phyloP scores from a whole-genome alignment of 1,140 invertebrate genomes.

The Drosophila baimaii region DNA sequence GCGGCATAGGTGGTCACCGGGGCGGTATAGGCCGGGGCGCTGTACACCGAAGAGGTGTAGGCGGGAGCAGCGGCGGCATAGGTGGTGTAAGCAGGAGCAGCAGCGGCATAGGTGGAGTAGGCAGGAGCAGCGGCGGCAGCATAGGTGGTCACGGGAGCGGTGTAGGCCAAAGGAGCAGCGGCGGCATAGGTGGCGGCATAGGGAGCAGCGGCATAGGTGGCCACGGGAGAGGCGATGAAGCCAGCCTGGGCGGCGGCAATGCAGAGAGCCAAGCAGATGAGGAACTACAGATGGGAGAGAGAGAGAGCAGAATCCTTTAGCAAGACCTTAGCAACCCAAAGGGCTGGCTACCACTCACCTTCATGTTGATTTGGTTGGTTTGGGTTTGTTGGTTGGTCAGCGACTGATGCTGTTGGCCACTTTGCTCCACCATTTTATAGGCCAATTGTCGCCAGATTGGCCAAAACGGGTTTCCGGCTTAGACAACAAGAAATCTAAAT shows the following conservation, averaged over 20 bases:
- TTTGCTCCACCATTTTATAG: constrained; percentile 64
- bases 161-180: constrained; percentile 61
- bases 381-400: constrained; percentile 58
- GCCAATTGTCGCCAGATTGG: constrained; percentile 30
- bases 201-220: constrained; percentile 66
- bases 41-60: constrained; percentile 53
- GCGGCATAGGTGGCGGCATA: constrained; percentile 67
- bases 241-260: constrained; percentile 75
- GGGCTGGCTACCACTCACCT: constrained; percentile 36
- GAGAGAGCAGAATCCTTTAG: constrained; percentile 8
- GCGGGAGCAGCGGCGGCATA: constrained; percentile 65
- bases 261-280: constrained; percentile 77
- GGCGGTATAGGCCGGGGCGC: constrained; percentile 58
- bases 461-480: constrained; percentile 75
- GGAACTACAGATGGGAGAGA: constrained; percentile 62
- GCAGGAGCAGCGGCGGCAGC: constrained; percentile 45
- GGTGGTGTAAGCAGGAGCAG: constrained; percentile 62
- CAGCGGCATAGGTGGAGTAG: constrained; percentile 58
- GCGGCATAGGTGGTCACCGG: constrained; percentile 55
- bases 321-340: neutral
- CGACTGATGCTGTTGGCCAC: constrained; percentile 69
- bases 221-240: constrained; percentile 57
- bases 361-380: constrained; percentile 64
- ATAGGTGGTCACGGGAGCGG: constrained; percentile 51
- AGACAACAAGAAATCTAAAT: constrained; percentile 58